phyloP scores from a whole-genome alignment of 2,113 vertebrate species.

The Cephalophus harveyi region DNA sequence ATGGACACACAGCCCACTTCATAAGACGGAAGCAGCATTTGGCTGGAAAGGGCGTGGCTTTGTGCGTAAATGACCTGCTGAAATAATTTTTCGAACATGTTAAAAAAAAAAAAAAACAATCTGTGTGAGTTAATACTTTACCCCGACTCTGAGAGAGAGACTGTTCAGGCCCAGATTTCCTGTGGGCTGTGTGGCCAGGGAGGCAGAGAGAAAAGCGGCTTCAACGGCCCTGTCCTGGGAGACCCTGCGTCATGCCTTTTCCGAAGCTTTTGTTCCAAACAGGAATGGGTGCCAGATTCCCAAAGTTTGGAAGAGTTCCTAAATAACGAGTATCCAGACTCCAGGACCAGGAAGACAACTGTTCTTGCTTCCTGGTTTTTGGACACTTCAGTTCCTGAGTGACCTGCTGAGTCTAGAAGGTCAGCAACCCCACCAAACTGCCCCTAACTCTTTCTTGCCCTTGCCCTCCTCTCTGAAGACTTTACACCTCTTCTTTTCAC shows the following conservation, averaged over 20 bases:
- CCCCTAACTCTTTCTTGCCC: neutral
- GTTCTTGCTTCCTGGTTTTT: neutral
- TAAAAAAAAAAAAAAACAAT: neutral
- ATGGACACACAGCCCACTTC: neutral
- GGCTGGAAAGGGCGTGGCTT: neutral
- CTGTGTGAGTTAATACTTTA: neutral
- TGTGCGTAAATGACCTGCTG: neutral
- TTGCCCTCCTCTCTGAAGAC: neutral
- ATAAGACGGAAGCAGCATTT: neutral
- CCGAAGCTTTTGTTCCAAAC: neutral
- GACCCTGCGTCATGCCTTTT: neutral
- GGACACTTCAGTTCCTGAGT: neutral
- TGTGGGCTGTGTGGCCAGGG: neutral
- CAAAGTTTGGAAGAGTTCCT: neutral
- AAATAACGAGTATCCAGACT: neutral
- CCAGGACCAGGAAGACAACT: neutral
- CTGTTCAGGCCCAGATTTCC: neutral
- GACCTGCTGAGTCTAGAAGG: neutral
- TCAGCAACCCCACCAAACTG: neutral
- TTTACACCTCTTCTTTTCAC: neutral
- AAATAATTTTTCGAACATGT: neutral
- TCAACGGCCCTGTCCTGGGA: neutral
- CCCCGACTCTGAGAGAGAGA: neutral
- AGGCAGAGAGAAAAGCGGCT: neutral
- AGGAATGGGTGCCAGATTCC: neutral